phyloP scores from a whole-genome alignment of 2,797 vertebrate species.

The Crax fasciolata region DNA sequence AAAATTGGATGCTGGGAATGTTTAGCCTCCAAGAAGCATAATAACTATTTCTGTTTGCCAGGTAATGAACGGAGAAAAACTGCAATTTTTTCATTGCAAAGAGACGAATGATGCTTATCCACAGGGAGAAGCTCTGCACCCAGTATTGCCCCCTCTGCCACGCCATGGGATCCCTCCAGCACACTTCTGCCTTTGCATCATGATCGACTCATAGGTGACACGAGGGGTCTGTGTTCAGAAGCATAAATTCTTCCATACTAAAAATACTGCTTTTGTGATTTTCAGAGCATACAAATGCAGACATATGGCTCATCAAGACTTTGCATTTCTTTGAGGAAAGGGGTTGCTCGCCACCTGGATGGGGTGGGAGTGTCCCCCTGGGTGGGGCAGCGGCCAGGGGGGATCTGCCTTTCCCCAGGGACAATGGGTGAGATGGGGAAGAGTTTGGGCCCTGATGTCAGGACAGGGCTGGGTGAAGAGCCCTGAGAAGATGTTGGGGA shows the following conservation, averaged over 20 bases:
- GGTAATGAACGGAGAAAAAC: not conserved
- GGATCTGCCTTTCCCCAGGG: too few species aligned
- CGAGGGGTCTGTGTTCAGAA: not conserved
- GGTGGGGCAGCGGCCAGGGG: too few species aligned
- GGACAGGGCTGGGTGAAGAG: not conserved
- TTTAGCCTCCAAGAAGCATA: not conserved
- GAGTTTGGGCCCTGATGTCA: rapidly evolving
- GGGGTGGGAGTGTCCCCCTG: too few species aligned
- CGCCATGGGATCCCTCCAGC: rapidly evolving
- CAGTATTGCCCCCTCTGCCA: not conserved
- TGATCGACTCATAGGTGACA: not conserved
- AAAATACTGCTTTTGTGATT: not conserved
- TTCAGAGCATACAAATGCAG: not conserved
- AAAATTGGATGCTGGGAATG: not conserved
- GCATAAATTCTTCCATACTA: not conserved
- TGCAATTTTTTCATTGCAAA: not conserved
- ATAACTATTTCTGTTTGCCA: not conserved
- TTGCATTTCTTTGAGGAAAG: rapidly evolving
- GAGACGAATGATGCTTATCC: not conserved
- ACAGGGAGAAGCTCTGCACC: not conserved
- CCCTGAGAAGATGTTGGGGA: too few species aligned
- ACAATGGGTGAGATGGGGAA: rapidly evolving
- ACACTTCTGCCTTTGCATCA: not conserved
- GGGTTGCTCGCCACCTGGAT: not conserved
- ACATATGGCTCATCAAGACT: too few species aligned